A percentile compares a stretch with the other conserved stretches of the same genome.
These are phyloP conservation scores for Drosophila melanogaster DNA, from an alignment of 1,140 invertebrate species.

Conservation along the genomic window Release_6_plus_ISO1_MT NT_033777.3:11718001-11718500, in stretches of 20 bases:
- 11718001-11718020: not conserved
- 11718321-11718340: conserved; percentile 17
- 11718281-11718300: not conserved
- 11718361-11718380: conserved; percentile 34
- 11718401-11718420: conserved; percentile 8
- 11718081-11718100: conserved; percentile 2
- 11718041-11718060: conserved; percentile 75
- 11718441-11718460: conserved; percentile 48
- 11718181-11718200: conserved; percentile 39
- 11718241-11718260: not conserved
- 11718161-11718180: conserved; percentile 7
- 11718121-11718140: conserved; percentile 33
- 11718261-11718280: not conserved
- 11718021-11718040: conserved; percentile 66
- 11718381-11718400: conserved; percentile 33
- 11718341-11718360: conserved; percentile 5
- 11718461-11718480: conserved; percentile 42
- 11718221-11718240: not conserved
- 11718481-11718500: conserved; percentile 28
- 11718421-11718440: not conserved
- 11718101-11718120: conserved; percentile 5
- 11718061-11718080: conserved; percentile 39
- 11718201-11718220: not conserved
- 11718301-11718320: not conserved
- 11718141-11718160: conserved; percentile 19